A percentile compares a stretch with the other conserved stretches of the same genome.
Conservation (phyloP, 1,140 invertebrate species). For the Helicoverpa zea region DNA sequence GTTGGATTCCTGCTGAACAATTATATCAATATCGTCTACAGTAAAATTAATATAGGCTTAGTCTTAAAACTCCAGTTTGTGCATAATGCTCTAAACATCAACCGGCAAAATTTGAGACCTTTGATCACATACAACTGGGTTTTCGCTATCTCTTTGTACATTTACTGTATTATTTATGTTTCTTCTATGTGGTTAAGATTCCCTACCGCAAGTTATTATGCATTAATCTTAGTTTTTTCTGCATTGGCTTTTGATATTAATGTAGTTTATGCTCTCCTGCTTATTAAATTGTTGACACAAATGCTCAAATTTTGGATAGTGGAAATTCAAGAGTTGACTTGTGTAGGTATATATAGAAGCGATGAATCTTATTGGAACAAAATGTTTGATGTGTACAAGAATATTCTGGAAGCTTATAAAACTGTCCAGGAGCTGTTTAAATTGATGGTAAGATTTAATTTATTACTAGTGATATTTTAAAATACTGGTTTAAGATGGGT, state of each 20-base stretch:
- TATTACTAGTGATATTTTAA: no score
- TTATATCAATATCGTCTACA: neutral
- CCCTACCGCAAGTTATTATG: neutral
- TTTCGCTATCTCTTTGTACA: neutral
- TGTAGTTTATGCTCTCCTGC: neutral
- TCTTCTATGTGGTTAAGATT: no score
- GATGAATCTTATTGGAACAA: neutral
- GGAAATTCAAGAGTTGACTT: neutral
- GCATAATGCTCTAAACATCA: neutral
- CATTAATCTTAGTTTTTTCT: neutral
- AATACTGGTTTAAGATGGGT: no score
- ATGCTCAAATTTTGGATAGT: neutral
- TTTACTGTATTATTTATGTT: neutral
- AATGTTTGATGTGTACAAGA: neutral
- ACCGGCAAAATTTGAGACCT: neutral
- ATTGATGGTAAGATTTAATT: neutral
- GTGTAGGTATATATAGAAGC: neutral
- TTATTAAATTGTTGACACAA: neutral
- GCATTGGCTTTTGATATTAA: neutral
- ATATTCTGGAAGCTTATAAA: neutral
- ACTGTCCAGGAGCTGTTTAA: neutral
- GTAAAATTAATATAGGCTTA: neutral
- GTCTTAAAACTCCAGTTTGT: neutral
- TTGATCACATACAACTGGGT: neutral
- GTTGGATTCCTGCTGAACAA: neutral